phyloP scores from a whole-genome alignment of 1,140 invertebrate genomes.

The Danaus plexippus region DNA sequence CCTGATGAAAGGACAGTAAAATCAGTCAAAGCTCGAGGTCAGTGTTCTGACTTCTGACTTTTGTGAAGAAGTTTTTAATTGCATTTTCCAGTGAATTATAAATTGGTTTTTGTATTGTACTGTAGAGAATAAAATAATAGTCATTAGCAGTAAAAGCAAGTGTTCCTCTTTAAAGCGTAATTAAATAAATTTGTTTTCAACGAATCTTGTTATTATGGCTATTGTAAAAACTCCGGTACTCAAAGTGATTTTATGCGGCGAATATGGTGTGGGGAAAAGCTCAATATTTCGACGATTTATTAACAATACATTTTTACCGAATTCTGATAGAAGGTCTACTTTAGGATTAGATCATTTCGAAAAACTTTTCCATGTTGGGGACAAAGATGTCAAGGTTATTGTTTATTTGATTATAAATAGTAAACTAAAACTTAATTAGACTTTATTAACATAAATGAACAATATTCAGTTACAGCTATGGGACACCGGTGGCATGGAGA shows the following conservation, averaged over 20 bases:
- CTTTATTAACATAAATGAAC: slow-evolving; percentile 10
- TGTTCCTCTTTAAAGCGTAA: too few species aligned
- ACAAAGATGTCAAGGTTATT: slow-evolving; percentile 83
- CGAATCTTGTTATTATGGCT: slow-evolving; percentile 74
- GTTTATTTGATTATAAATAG: slow-evolving; percentile 22
- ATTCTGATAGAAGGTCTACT: slow-evolving; percentile 87
- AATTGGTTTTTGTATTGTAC: too few species aligned
- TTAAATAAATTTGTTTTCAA: not conserved
- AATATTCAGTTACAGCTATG: slow-evolving; percentile 86
- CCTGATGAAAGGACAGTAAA: not conserved
- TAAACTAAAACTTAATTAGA: slow-evolving; percentile 7
- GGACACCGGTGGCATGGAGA: slow-evolving; percentile 95
- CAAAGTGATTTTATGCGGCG: slow-evolving; percentile 95
- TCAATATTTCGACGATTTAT: slow-evolving; percentile 93
- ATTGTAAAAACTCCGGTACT: slow-evolving; percentile 88
- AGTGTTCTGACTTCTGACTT: too few species aligned
- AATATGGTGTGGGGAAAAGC: slow-evolving; percentile 96
- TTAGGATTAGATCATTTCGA: slow-evolving; percentile 93
- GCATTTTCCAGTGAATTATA: too few species aligned
- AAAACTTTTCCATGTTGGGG: slow-evolving; percentile 81
- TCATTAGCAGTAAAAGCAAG: too few species aligned
- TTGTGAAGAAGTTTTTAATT: too few species aligned
- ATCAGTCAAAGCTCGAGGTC: too few species aligned
- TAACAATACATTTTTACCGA: slow-evolving; percentile 87
- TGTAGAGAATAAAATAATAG: too few species aligned